These are phyloP conservation scores for Schizopygopsis malacanthus DNA, from an alignment of 2,797 vertebrate genomes.

Conservation along the genomic window DNA sequence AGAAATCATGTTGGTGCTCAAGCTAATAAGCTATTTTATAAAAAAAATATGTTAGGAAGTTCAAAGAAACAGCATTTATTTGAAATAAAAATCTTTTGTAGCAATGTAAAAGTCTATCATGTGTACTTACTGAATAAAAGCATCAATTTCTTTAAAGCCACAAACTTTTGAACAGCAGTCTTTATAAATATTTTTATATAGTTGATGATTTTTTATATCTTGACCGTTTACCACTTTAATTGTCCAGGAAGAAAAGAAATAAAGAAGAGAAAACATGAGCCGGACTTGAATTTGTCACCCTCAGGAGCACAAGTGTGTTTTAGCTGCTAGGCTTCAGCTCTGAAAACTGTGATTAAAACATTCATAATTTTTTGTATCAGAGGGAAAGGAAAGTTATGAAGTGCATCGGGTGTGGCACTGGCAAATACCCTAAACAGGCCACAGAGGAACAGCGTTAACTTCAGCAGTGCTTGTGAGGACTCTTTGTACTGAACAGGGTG, in stretches of 20 bases:
- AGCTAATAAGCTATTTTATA: neutral
- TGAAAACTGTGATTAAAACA: neutral
- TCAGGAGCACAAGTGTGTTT: too few species aligned
- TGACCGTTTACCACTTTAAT: neutral
- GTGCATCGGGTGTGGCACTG: constrained; percentile 17
- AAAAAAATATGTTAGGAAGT: neutral
- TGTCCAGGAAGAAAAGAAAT: neutral
- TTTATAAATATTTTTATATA: neutral
- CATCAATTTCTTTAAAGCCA: neutral
- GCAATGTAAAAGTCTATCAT: neutral
- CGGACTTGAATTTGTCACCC: neutral
- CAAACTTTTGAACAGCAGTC: neutral
- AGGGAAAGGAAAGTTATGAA: constrained; percentile 7
- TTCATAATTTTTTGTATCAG: neutral
- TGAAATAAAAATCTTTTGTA: neutral
- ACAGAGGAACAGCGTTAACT: constrained; percentile 2
- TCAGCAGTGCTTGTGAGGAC: constrained; percentile 35
- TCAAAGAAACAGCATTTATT: neutral
- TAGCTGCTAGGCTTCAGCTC: neutral
- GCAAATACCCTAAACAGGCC: neutral
- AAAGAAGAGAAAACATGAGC: neutral
- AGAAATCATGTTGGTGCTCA: neutral
- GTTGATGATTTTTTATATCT: neutral
- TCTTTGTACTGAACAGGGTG: constrained; percentile 46
- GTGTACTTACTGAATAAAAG: neutral